Conservation (phyloP, 2,797 vertebrate species). For the Catostomus latipinnis region DNA sequence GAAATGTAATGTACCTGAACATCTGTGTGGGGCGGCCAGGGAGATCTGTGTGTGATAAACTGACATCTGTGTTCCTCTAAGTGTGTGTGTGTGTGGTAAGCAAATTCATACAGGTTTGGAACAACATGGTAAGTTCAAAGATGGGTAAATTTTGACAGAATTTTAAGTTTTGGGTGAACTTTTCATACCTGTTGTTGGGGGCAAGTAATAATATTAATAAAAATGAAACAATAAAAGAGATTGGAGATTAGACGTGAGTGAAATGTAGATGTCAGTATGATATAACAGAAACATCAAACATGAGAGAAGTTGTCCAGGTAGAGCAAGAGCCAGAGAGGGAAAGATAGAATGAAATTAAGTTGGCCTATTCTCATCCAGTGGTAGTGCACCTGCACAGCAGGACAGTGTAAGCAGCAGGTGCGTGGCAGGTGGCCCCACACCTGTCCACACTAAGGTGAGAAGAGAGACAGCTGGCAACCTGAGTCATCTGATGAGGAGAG, state of each 20-base stretch:
- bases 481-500: conserved; percentile 55
- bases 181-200: no score
- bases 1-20: conserved; percentile 23
- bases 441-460: conserved; percentile 62
- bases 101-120: no score
- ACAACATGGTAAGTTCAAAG: no score
- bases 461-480: conserved; percentile 58
- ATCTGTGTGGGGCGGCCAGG: conserved; percentile 40
- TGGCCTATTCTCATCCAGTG: conserved; percentile 28
- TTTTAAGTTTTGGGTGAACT: no score
- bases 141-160: no score
- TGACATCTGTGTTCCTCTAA: conserved; percentile 30
- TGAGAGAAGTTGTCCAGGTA: neutral
- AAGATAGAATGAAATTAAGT: conserved; percentile 39
- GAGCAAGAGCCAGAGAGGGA: neutral
- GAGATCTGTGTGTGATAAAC: conserved; percentile 33
- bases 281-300: neutral
- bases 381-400: conserved; percentile 53
- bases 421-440: conserved; percentile 64
- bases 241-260: neutral
- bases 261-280: conserved; percentile 14
- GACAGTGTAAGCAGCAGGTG: conserved; percentile 59
- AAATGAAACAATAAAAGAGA: no score
- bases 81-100: neutral
- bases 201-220: no score